phyloP scores from a whole-genome alignment of 2,797 vertebrate species.

The Anolis apletophallus region DNA sequence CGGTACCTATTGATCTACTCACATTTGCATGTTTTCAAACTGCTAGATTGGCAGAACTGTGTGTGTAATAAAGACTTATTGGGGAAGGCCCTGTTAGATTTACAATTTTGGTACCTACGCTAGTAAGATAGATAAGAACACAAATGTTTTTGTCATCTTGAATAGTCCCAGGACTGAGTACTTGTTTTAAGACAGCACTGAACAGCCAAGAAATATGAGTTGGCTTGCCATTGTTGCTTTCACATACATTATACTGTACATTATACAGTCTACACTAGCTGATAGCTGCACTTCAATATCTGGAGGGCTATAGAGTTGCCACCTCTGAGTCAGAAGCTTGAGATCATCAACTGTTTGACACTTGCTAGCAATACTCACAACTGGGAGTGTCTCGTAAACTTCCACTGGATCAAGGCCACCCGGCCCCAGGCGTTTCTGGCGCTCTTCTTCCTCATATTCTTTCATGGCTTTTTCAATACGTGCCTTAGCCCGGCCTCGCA shows the following conservation, averaged over 20 bases:
- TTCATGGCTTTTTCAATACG: slow-evolving; percentile 88
- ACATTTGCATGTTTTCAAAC: too few relatives aligned
- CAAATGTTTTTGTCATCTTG: background rate
- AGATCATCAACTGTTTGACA: background rate
- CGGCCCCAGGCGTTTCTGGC: slow-evolving; percentile 87
- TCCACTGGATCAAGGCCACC: slow-evolving; percentile 90
- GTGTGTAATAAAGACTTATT: background rate
- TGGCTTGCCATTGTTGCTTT: background rate
- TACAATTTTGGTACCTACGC: too few relatives aligned
- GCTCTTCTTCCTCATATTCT: slow-evolving; percentile 88
- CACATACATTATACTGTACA: background rate
- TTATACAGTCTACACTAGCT: too few relatives aligned
- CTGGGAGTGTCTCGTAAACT: slow-evolving; percentile 86
- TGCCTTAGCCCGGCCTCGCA: slow-evolving; percentile 82
- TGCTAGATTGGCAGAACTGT: too few relatives aligned
- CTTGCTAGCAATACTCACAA: slow-evolving; percentile 66
- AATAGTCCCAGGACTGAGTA: background rate
- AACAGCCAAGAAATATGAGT: background rate
- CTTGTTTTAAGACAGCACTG: background rate
- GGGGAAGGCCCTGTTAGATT: background rate
- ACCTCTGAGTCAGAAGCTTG: too few relatives aligned
- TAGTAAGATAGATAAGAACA: background rate
- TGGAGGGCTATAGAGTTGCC: too few relatives aligned
- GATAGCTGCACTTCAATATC: too few relatives aligned
- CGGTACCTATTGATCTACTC: too few relatives aligned